Percentiles rank a stretch among this genome's conserved stretches.
Conservation (phyloP, 2,888 invertebrate species). For the Pandemis corylana region DNA sequence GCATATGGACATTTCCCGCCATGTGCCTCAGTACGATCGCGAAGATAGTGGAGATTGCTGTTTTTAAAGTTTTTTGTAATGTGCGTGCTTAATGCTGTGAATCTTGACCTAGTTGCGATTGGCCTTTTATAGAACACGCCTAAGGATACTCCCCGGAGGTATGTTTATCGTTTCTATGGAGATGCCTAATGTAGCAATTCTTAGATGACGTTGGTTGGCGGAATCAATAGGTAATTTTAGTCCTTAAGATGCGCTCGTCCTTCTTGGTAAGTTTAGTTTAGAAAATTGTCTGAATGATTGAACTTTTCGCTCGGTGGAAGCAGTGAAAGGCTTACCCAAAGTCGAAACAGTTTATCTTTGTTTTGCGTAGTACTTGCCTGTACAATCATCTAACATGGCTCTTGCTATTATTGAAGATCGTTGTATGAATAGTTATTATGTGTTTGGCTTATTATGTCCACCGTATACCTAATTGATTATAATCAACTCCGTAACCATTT, state of each 20-base stretch:
- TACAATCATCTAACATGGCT: neutral
- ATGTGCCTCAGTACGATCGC: constrained; percentile 66
- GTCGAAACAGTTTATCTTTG: neutral
- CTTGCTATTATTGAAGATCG: neutral
- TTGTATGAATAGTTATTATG: constrained; percentile 22
- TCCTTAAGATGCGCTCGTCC: constrained; percentile 26
- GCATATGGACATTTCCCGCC: constrained; percentile 72
- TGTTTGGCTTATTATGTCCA: constrained; percentile 31
- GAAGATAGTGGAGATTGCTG: constrained; percentile 54
- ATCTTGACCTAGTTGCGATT: constrained; percentile 72
- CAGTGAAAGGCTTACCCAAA: neutral
- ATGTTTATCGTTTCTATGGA: constrained; percentile 68
- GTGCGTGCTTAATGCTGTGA: constrained; percentile 48
- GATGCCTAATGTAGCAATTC: constrained; percentile 55
- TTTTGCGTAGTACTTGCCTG: neutral
- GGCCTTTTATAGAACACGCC: constrained; percentile 63
- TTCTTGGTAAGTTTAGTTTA: constrained; percentile 25
- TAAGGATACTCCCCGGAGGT: constrained; percentile 64
- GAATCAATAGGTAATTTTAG: constrained; percentile 49
- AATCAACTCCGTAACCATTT: constrained; percentile 36
- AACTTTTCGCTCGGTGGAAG: neutral
- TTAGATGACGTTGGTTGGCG: constrained; percentile 48
- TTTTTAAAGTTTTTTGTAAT: constrained; percentile 49
- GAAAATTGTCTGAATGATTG: neutral
- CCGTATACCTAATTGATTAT: constrained; percentile 30